Evolutionary conservation across 2,797 vertebrate species (phyloP).

Genomic region (Antennarius maculatus): DNA sequence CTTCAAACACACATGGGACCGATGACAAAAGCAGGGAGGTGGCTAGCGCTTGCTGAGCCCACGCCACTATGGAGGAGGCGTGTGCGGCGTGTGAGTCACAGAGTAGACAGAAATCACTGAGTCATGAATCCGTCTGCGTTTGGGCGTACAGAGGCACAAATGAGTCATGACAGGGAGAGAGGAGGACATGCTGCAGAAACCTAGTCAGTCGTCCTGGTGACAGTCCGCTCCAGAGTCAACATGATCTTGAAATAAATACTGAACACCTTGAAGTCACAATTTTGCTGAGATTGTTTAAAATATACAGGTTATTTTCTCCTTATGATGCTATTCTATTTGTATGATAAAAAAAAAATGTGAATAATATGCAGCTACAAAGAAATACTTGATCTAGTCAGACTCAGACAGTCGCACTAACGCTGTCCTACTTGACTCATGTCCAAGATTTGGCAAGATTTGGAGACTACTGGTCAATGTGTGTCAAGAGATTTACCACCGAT

Average conservation of each 20-base stretch:
- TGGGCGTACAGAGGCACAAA: constrained; percentile 69
- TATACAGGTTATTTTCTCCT: constrained; percentile 17
- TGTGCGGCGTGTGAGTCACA: constrained; percentile 72
- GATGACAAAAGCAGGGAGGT: constrained; percentile 63
- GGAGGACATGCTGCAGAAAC: constrained; percentile 29
- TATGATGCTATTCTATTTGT: constrained; percentile 6
- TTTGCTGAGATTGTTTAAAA: constrained; percentile 18
- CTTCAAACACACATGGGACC: constrained; percentile 35
- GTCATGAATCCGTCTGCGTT: constrained; percentile 76
- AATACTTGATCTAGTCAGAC: constrained; percentile 13
- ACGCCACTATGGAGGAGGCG: constrained; percentile 71
- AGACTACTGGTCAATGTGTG: constrained; percentile 63
- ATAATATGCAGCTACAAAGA: constrained; percentile 10
- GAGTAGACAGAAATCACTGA: constrained; percentile 69
- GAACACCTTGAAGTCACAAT: constrained; percentile 22
- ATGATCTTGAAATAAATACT: constrained; percentile 63
- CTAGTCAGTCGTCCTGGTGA: constrained; percentile 29
- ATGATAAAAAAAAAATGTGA: constrained; percentile 21
- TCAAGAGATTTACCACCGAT: constrained; percentile 57
- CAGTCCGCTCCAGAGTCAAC: constrained; percentile 39
- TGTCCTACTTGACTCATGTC: constrained; percentile 37
- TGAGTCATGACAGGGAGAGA: constrained; percentile 66
- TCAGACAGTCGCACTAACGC: constrained; percentile 6
- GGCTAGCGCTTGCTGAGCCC: constrained; percentile 63
- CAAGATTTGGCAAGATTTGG: constrained; percentile 53